Conservation (phyloP, 37 sponge, comb jelly and placozoan genomes). For the Aplysina aerophoba region DNA sequence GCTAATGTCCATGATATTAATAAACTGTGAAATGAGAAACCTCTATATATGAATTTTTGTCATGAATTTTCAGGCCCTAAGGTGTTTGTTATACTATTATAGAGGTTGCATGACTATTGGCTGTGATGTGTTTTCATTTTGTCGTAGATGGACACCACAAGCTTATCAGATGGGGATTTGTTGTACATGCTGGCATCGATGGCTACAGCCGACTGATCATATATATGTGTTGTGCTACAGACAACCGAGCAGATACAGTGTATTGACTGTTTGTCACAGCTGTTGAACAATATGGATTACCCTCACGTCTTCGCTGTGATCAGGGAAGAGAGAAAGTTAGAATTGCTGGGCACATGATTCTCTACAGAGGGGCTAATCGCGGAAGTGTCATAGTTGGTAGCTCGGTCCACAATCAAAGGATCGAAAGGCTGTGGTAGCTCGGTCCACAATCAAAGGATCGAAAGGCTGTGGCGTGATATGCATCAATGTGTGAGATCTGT, state of each 20-base stretch:
- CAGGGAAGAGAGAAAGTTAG: conserved; percentile 58
- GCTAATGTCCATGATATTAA: conserved; percentile 3
- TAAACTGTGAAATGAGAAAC: conserved; percentile 6
- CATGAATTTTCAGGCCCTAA: conserved; percentile 7
- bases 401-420: too few relatives aligned
- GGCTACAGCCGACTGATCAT: background rate
- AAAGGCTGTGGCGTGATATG: conserved; percentile 62
- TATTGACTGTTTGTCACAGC: conserved; percentile 29
- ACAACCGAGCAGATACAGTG: conserved; percentile 58
- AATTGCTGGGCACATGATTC: conserved; percentile 54
- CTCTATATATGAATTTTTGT: background rate
- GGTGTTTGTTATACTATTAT: conserved; percentile 4
- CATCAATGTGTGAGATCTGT: conserved; percentile 58
- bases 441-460: conserved; percentile 64
- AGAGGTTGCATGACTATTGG: conserved; percentile 2
- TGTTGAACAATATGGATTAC: conserved; percentile 49
- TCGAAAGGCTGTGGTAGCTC: too few relatives aligned
- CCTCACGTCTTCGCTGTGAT: conserved; percentile 54
- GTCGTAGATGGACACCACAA: background rate
- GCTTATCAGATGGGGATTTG: conserved; percentile 11
- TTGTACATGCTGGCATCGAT: conserved; percentile 7
- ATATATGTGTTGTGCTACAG: conserved; percentile 3
- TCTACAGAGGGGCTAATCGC: conserved; percentile 42
- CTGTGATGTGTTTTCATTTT: conserved; percentile 10
- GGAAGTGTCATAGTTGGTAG: conserved; percentile 43